These are phyloP conservation scores for Aptenodytes forsteri DNA, from an alignment of 2,113 vertebrate genomes.

Conservation along the genomic window DNA sequence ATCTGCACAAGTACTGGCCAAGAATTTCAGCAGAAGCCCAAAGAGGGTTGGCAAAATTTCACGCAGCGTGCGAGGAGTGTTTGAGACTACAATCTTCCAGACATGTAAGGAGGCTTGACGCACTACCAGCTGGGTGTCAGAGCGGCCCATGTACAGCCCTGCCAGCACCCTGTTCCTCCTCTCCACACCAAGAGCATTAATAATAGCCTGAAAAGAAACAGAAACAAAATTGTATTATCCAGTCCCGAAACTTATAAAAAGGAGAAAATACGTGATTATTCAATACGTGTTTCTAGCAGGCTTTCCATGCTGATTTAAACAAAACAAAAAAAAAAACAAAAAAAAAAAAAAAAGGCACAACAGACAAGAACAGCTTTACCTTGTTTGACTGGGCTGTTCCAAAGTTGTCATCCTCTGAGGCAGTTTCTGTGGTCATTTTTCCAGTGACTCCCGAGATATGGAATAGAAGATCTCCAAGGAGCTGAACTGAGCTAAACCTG, in stretches of 20 bases:
- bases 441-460: constrained; percentile 98
- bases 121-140: constrained; percentile 95
- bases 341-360: background rate
- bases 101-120: constrained; percentile 95
- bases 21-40: constrained; percentile 90
- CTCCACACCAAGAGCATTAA: constrained; percentile 89
- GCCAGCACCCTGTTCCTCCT: constrained; percentile 94
- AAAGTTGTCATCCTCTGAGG: constrained; percentile 98
- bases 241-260: background rate
- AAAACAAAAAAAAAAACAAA: too few relatives aligned
- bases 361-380: constrained; percentile 64
- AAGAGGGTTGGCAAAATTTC: constrained; percentile 97
- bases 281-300: background rate
- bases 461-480: constrained; percentile 96
- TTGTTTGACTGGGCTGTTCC: constrained; percentile 96
- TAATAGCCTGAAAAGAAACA: constrained; percentile 84
- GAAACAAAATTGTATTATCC: background rate
- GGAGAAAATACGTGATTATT: background rate
- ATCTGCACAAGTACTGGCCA: constrained; percentile 96
- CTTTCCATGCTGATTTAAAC: background rate
- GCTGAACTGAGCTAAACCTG: constrained; percentile 98
- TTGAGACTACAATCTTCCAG: constrained; percentile 98
- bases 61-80: constrained; percentile 93
- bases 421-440: constrained; percentile 99
- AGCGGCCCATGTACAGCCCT: constrained; percentile 98